Conservation (phyloP, 2,797 vertebrate species). For the Telmatherina bonti region DNA sequence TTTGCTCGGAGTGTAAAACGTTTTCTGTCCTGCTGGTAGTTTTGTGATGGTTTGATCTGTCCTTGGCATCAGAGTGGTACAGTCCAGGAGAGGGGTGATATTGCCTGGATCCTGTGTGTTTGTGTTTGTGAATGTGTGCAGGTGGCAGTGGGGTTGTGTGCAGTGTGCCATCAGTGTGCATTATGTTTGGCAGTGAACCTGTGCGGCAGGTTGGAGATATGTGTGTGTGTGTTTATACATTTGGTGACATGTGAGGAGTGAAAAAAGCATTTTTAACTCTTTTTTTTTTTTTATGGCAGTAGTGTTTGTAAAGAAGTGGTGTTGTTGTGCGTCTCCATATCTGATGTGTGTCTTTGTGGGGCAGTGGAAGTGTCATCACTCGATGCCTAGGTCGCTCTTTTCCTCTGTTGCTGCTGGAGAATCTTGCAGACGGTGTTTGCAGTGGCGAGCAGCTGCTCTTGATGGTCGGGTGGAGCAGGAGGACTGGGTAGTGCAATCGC, state of each 20-base stretch:
- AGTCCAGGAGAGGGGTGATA: conserved; percentile 36
- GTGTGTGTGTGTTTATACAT: conserved; percentile 27
- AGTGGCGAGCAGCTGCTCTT: conserved; percentile 88
- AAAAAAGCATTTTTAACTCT: no score
- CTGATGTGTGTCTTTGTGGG: conserved; percentile 37
- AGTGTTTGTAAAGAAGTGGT: conserved; percentile 24
- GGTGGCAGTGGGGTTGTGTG: conserved; percentile 61
- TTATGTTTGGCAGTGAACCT: conserved; percentile 67
- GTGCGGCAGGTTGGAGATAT: conserved; percentile 52
- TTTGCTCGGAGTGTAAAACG: background rate
- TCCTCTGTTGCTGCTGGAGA: conserved; percentile 82
- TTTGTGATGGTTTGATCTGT: conserved; percentile 42
- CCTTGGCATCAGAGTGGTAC: conserved; percentile 70
- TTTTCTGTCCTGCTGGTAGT: conserved; percentile 69
- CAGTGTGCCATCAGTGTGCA: conserved; percentile 50
- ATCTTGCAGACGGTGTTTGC: conserved; percentile 90
- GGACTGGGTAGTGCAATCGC: conserved; percentile 91
- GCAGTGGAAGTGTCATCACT: conserved; percentile 77
- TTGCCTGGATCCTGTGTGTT: conserved; percentile 23
- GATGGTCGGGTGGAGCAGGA: conserved; percentile 89
- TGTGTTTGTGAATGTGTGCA: conserved; percentile 21
- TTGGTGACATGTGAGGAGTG: conserved; percentile 10
- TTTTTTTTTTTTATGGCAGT: conserved; percentile 57
- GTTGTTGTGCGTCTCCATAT: conserved; percentile 23
- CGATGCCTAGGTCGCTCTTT: conserved; percentile 76